Percentiles rank a stretch among this genome's conserved stretches.
phyloP scores from a whole-genome alignment of 2,113 vertebrate species.

The Sapajus apella region DNA sequence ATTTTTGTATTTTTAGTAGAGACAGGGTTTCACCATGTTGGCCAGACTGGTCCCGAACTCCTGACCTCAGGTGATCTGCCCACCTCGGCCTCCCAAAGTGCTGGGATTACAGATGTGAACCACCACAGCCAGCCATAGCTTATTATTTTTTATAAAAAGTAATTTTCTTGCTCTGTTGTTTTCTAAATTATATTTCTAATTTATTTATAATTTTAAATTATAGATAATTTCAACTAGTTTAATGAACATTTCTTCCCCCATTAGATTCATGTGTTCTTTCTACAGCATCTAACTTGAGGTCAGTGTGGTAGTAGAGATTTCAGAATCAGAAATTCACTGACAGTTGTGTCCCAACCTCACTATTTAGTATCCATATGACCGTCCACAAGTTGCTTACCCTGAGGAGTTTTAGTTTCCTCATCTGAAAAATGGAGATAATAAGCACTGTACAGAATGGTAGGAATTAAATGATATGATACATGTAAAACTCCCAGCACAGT shows the following conservation, averaged over 20 bases:
- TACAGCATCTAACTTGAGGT: slow-evolving; percentile 13
- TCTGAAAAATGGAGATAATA: slow-evolving; percentile 34
- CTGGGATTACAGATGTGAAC: no score
- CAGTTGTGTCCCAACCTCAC: background rate
- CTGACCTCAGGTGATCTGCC: no score
- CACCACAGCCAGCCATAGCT: background rate
- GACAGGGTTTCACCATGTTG: no score
- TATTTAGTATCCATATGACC: slow-evolving; percentile 5
- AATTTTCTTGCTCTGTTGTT: slow-evolving; percentile 15
- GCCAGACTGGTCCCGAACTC: no score
- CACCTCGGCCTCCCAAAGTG: no score
- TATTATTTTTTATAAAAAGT: background rate
- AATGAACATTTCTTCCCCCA: slow-evolving; percentile 1
- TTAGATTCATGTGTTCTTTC: slow-evolving; percentile 34
- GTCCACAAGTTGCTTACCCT: background rate
- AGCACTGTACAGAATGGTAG: background rate
- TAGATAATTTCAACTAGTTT: slow-evolving; percentile 26
- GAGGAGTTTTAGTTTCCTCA: slow-evolving; percentile 29
- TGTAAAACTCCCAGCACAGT: background rate
- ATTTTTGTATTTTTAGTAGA: no score
- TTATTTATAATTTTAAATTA: background rate
- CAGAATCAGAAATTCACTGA: background rate
- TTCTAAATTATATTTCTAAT: background rate
- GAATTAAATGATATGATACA: background rate
- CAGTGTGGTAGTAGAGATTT: background rate